Evolutionary conservation across 2,113 vertebrate species (phyloP), one percentile per base, ranked within the genome.

Genomic region (Atrichornis clamosus): DNA sequence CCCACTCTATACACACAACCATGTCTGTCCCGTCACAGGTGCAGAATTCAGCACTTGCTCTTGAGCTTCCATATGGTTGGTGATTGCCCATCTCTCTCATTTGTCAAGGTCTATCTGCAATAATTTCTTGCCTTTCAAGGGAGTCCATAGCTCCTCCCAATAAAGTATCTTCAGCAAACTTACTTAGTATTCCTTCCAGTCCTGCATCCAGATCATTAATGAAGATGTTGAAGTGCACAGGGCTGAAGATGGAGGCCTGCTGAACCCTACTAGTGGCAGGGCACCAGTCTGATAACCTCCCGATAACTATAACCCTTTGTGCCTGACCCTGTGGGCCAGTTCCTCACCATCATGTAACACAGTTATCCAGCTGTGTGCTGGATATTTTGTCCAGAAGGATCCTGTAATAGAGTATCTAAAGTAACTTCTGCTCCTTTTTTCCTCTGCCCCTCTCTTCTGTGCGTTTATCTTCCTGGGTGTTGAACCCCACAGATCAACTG

Each of bases 11-110:
- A 15, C 13, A 27, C 23, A 47, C 7, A 68, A 7, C 19, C 23
- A 52, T 33, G 37, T 7, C 18, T 47, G 39, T 24, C n/a, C 41
- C 70, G 41, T 47, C 17, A 8, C 53, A 22, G 30, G 20, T 37
- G 17, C 46, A 30, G 26, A 60, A 41, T 60, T 16, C 14, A 7
- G 7, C 24, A 32, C 21, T 13, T 53, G 11, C 24, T n/a, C 24
- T 21, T 68, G 21, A 18, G 10, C 6, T 9, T n/a, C 33, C 28
- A 46, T 28, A 11, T 0, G 0, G 6, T 2, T 75, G 19, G 30
- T 68, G 28, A 12, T 7, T 47, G 20, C 24, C 28, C 46, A 15
- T 8, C 2, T 68, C 46, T 18, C 53, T 32, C 4, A 13, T 13
- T 26, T 53, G 20, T 5, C 2, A 1, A 14, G 41, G 5, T 33